Base-by-base conservation (phyloP, 2,888 invertebrate species). In the Papilio demoleus region DNA sequence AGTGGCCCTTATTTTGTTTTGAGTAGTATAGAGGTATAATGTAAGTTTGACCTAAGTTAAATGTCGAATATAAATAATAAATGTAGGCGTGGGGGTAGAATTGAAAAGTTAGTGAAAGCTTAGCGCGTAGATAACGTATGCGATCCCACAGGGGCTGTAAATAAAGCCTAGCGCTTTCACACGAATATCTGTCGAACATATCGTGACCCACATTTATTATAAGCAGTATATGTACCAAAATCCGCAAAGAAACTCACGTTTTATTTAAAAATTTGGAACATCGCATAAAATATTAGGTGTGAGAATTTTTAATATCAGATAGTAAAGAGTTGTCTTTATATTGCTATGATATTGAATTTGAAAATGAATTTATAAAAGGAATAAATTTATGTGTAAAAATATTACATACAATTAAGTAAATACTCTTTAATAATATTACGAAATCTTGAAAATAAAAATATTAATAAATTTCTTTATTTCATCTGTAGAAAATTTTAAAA, bases 61-160 rank as follows among this genome's bases (percentile, higher is more conserved):
- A 67, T 67, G 27, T 50, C 9, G 50, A 50, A 62, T 38, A 63
- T 68, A 68, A 68, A 63, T 68, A 63, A 63, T 63, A 42, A 56
- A 36, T 45, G 36, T 63, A 36, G 27, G 63, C 38, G 24, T 45
- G 34, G 22, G 45, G 36, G 9, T 42, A 38, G 58, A 63, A 68
- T 63, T 68, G 56, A 67, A 68, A 68, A 68, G 56, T 68, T 63
- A 63, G 36, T 68, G 63, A 68, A 63, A 68, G 56, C 67, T 62
- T 63, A 12, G 58, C 36, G 45, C 42, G 63, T 63, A 68, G 62
- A 63, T 63, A 62, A 62, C 61, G 61, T 42, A 19, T n/a, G 53
- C 22, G 40, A 36, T 63, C 67, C 62, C 67, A 62, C 24, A 27
- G 58, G 67, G 24, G 34, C 34, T 58, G 45, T 67, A 67, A 67